Base-by-base conservation (phyloP, 53 echinoderm and acorn worm genomes). In the Holothuria leucospilota region DNA sequence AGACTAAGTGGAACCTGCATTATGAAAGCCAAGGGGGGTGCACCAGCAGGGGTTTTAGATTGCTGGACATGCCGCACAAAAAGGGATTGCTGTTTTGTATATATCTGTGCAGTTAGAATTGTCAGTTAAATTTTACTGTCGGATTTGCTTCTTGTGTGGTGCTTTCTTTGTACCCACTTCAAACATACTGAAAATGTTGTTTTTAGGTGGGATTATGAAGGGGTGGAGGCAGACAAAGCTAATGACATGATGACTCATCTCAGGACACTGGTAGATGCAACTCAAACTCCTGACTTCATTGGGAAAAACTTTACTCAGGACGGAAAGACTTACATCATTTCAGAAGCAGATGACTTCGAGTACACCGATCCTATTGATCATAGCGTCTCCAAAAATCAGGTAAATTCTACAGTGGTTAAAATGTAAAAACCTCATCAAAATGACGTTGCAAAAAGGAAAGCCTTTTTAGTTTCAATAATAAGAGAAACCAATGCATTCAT, bases 301-400 rank as follows among this genome's bases (percentile, higher is more conserved):
- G 91, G 94, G 12, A 89, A 71, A 69, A 73, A 86, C 38, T 96
- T 85, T 86, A 85, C 91, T 0, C 73, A 94, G 68, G 92, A 93
- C 15, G 89, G 85, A 63, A 96, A 91, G 88, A 89, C 91, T 15
- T 96, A 94, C 91, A 87, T 82, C 15, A 91, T 96, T 9, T 84
- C 91, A 56, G 74, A 91, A 85, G 96, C 94, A 20, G 94, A 96
- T 38, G 96, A 96, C 84, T 96, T 91, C 90, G 88, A 90, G 71
- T 96, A 96, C 86, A 91, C 85, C 15, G 96, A 96, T 62, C 96
- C 96, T 15, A 96, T 96, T 59, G 96, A 96, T 69, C 78, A 88
- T 29, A 94, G 94, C 62, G 82, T 96, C 21, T 85, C 96, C 4
- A 85, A 89, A 71, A 96, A 96, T 84, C 96, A 96, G 93, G 96